These are phyloP conservation scores for Tyrophagus putrescentiae DNA, from an alignment of 1,140 invertebrate genomes.

Conservation along the genomic window DNA sequence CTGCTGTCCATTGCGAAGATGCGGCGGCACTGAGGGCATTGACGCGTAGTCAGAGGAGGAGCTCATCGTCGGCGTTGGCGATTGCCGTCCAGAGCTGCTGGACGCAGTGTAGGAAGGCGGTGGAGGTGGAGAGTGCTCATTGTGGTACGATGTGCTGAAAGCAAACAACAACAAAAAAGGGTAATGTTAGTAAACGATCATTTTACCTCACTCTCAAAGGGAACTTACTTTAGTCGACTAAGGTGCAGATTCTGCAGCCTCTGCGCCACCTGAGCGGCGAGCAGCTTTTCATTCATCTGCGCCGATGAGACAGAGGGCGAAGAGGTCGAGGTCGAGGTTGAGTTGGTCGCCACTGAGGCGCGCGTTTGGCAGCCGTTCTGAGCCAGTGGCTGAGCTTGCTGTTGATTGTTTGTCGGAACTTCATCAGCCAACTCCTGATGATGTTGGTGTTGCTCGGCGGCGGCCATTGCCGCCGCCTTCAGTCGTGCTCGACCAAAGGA, in stretches of 20 bases:
- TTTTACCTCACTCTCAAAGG: conserved; percentile 46
- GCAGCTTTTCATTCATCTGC: background rate
- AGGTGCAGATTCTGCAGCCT: conserved; percentile 61
- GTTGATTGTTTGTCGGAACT: too few relatives aligned
- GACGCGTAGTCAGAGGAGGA: conserved; percentile 11
- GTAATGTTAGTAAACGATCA: conserved; percentile 43
- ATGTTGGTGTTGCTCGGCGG: conserved; percentile 38
- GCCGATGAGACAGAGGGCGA: background rate
- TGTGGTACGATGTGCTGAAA: conserved; percentile 32
- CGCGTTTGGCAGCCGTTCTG: too few relatives aligned
- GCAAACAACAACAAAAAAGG: conserved; percentile 60
- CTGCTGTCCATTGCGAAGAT: too few relatives aligned
- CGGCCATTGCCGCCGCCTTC: conserved; percentile 61
- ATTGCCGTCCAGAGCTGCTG: conserved; percentile 28
- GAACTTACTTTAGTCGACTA: conserved; percentile 26
- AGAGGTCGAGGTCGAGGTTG: background rate
- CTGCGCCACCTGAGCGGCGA: conserved; percentile 56
- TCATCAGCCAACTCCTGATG: too few relatives aligned
- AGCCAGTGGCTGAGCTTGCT: too few relatives aligned
- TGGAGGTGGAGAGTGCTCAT: conserved; percentile 45
- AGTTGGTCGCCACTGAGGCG: too few relatives aligned
- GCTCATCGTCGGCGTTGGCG: conserved; percentile 27
- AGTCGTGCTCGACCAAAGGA: conserved; percentile 37
- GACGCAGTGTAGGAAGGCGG: conserved; percentile 66
- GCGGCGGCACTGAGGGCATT: too few relatives aligned